Conservation (phyloP, 2,888 invertebrate species). For the Poecilobothrus nobilitatus region DNA sequence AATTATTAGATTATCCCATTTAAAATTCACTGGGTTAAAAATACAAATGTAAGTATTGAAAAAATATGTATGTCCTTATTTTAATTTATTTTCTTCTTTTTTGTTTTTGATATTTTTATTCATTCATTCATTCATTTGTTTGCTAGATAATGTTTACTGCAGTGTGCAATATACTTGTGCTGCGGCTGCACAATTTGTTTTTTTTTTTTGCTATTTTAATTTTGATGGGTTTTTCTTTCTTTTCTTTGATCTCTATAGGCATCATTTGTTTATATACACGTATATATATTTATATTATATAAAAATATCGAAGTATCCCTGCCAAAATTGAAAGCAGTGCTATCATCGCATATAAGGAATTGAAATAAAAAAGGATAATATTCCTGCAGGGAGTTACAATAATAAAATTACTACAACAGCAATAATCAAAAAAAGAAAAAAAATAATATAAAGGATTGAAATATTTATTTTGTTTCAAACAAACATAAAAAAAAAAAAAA, state of each 20-base stretch:
- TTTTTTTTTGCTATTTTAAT: no score
- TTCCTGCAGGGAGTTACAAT: neutral
- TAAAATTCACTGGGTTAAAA: no score
- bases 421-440: no score
- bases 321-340: neutral
- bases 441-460: no score
- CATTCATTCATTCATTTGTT: neutral
- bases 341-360: constrained; percentile 2
- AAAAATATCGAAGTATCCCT: neutral
- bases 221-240: no score
- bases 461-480: no score
- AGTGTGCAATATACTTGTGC: constrained; percentile 1
- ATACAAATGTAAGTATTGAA: no score
- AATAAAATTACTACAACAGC: neutral
- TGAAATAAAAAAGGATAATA: neutral
- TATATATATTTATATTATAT: neutral
- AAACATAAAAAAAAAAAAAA: no score
- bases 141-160: neutral
- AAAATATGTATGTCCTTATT: neutral
- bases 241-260: neutral
- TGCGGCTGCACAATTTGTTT: neutral
- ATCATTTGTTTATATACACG: neutral
- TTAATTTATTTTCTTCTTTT: neutral
- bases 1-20: no score
- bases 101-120: neutral